Percentiles rank a stretch among this genome's conserved stretches.
Conservation (phyloP, 1,140 invertebrate species). For the Zaprionus tsacasi region DNA sequence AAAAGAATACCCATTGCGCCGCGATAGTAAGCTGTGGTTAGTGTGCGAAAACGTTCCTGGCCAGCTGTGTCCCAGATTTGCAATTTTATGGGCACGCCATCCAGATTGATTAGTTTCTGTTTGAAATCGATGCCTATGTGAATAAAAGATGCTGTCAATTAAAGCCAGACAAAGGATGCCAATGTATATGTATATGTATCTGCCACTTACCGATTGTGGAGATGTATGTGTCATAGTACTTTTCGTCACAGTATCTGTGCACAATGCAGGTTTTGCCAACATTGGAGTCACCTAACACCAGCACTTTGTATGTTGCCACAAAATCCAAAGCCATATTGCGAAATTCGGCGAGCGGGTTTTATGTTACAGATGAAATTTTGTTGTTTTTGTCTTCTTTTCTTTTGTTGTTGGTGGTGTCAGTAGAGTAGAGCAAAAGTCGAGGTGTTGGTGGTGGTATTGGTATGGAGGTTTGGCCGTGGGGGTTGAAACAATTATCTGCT, state of each 20-base stretch:
- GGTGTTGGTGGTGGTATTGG: constrained; percentile 50
- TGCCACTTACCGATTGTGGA: constrained; percentile 93
- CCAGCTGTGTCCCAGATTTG: constrained; percentile 94
- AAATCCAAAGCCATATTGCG: constrained; percentile 91
- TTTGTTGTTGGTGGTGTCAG: constrained; percentile 13
- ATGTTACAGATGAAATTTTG: constrained; percentile 66
- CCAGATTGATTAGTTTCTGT: constrained; percentile 94
- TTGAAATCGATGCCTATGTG: constrained; percentile 94
- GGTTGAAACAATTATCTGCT: constrained; percentile 42
- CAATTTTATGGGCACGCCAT: constrained; percentile 93
- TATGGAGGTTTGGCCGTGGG: constrained; percentile 53
- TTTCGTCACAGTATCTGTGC: constrained; percentile 94
- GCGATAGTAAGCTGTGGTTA: constrained; percentile 94
- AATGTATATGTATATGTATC: background rate
- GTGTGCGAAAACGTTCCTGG: constrained; percentile 85
- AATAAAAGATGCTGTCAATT: constrained; percentile 31
- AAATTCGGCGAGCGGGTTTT: constrained; percentile 45
- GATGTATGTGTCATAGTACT: constrained; percentile 96
- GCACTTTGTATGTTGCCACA: constrained; percentile 92
- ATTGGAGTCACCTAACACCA: constrained; percentile 95
- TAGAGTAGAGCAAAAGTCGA: constrained; percentile 15
- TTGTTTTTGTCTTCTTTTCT: background rate
- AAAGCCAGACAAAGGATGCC: constrained; percentile 21
- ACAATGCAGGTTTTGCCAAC: constrained; percentile 97
- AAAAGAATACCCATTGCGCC: constrained; percentile 94